These are phyloP conservation scores for Drosophila obscura DNA, from an alignment of 1,140 invertebrate species.

Conservation along the genomic window DNA sequence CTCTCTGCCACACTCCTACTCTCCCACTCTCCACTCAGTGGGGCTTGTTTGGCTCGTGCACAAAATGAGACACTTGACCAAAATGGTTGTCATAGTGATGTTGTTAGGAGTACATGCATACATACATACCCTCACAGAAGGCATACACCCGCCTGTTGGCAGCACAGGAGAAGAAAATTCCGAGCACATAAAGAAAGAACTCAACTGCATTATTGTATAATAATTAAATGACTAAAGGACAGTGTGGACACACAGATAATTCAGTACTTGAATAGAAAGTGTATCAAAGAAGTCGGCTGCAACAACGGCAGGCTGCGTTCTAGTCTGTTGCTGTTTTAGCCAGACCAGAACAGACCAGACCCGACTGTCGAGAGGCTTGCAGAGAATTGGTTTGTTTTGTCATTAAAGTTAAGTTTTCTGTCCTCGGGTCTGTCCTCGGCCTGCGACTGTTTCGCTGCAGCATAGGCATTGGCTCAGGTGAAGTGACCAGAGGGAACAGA, in stretches of 20 bases:
- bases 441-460: not conserved
- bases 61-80: conserved; percentile 74
- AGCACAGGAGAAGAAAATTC: too few species aligned
- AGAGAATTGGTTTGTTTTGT: conserved; percentile 61
- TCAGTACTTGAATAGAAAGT: too few species aligned
- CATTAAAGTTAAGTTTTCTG: conserved; percentile 60
- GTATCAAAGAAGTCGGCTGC: too few species aligned
- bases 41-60: conserved; percentile 68
- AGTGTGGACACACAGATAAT: too few species aligned
- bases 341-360: conserved; percentile 2
- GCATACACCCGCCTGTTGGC: too few species aligned
- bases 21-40: not conserved
- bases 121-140: too few species aligned
- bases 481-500: too few species aligned
- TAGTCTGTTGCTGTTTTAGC: conserved; percentile 29
- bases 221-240: too few species aligned
- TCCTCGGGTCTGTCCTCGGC: not conserved
- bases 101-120: not conserved
- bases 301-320: too few species aligned
- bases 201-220: too few species aligned
- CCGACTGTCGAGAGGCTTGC: conserved; percentile 21
- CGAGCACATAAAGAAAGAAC: too few species aligned
- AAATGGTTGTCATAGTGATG: conserved; percentile 53
- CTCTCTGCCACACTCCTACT: too few species aligned
- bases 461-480: not conserved